phyloP scores from a whole-genome alignment of 2,888 invertebrate species.

The Drosophila engyochracea region DNA sequence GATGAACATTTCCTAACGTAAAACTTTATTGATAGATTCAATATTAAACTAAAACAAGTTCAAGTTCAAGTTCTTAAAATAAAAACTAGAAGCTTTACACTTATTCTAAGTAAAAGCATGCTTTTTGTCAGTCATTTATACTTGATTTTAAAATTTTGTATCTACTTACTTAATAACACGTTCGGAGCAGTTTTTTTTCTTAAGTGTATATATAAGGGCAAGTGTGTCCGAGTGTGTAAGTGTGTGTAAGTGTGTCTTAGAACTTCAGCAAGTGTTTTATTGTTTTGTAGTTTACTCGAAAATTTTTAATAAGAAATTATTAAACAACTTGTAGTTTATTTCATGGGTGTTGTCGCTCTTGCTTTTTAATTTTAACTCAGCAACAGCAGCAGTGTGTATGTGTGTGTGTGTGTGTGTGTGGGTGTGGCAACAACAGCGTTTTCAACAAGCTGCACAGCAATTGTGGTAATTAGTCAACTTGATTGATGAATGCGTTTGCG shows the following conservation, averaged over 20 bases:
- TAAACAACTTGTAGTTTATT: slow-evolving; percentile 69
- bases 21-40: neutral
- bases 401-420: slow-evolving; percentile 4
- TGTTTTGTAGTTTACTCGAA: slow-evolving; percentile 22
- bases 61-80: neutral
- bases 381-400: neutral
- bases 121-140: neutral
- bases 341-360: slow-evolving; percentile 29
- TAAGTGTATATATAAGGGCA: neutral
- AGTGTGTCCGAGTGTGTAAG: neutral
- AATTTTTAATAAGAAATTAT: slow-evolving; percentile 78
- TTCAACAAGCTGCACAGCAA: slow-evolving; percentile 36
- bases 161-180: neutral
- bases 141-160: neutral
- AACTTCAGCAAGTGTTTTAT: slow-evolving; percentile 66
- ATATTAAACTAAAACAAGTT: neutral
- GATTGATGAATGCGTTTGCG: slow-evolving; percentile 68
- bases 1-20: neutral
- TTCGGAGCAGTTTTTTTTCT: neutral
- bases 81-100: neutral
- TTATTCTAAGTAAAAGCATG: neutral
- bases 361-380: slow-evolving; percentile 1
- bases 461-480: slow-evolving; percentile 75
- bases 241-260: slow-evolving; percentile 28
- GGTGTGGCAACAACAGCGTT: slow-evolving; percentile 10